phyloP scores from a whole-genome alignment of 2,113 vertebrate species.

The Oplegnathus fasciatus region DNA sequence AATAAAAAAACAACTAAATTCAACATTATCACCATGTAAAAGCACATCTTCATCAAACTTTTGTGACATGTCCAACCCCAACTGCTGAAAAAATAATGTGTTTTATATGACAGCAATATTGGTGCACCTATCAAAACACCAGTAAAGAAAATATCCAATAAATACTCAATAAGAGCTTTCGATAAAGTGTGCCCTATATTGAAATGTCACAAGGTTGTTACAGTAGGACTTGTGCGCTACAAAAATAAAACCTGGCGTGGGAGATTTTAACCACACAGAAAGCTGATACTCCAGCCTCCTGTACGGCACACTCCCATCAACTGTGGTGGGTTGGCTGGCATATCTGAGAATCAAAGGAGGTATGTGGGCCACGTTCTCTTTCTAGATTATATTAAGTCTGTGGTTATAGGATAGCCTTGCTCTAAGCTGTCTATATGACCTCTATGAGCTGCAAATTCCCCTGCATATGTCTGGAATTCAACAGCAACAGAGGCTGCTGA shows the following conservation, averaged over 20 bases:
- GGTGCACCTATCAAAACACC: conserved; percentile 38
- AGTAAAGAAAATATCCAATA: conserved; percentile 47
- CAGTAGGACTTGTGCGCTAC: conserved; percentile 35
- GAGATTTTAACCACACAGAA: conserved; percentile 60
- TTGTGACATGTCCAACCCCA: neutral
- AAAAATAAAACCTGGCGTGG: conserved; percentile 75
- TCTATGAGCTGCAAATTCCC: conserved; percentile 71
- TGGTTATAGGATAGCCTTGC: conserved; percentile 72
- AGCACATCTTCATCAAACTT: neutral
- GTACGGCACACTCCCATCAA: conserved; percentile 68
- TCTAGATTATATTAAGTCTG: conserved; percentile 78
- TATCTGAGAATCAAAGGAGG: conserved; percentile 78
- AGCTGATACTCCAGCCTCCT: conserved; percentile 60
- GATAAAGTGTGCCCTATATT: conserved; percentile 26
- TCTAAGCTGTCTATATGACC: conserved; percentile 71
- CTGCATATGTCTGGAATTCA: conserved; percentile 72
- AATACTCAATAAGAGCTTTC: conserved; percentile 7
- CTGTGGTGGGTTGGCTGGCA: conserved; percentile 59
- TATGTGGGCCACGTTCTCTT: conserved; percentile 73
- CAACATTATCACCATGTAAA: neutral
- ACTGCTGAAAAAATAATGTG: neutral
- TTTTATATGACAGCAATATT: conserved; percentile 17
- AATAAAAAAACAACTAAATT: neutral
- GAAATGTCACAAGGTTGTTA: conserved; percentile 72
- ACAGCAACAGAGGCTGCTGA: conserved; percentile 42